Evolutionary conservation across 2,113 vertebrate species (phyloP).

Genomic region (Geococcyx californianus): DNA sequence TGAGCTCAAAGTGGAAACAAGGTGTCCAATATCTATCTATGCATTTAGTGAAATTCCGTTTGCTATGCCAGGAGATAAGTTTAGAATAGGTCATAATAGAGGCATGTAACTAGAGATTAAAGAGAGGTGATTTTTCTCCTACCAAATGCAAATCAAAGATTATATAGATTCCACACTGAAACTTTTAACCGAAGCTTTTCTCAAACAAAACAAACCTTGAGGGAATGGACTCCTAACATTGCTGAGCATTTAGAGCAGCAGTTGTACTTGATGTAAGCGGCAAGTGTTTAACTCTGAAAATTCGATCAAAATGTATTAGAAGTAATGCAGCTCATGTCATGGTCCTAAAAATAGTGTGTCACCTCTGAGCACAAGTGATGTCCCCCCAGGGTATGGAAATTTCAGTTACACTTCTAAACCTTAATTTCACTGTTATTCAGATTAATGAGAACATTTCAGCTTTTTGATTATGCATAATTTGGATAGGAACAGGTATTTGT

Average conservation of each 20-base stretch:
- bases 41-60: slow-evolving; percentile 67
- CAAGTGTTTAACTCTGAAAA: slow-evolving; percentile 13
- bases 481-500: background rate
- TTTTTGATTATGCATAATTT: background rate
- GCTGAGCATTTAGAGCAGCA: background rate
- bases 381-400: background rate
- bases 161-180: background rate
- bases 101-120: slow-evolving; percentile 60
- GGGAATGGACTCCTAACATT: background rate
- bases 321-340: slow-evolving; percentile 22
- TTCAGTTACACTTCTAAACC: background rate
- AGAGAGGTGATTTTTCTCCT: slow-evolving; percentile 57
- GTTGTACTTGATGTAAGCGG: background rate
- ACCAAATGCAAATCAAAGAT: background rate
- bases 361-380: slow-evolving; percentile 27
- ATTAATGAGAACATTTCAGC: background rate
- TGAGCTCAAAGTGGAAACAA: slow-evolving; percentile 72
- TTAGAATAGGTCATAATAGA: slow-evolving; percentile 68
- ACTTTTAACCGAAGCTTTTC: background rate
- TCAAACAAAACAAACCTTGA: background rate
- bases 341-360: slow-evolving; percentile 33
- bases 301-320: slow-evolving; percentile 17
- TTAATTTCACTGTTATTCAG: background rate
- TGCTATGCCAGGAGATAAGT: slow-evolving; percentile 69
- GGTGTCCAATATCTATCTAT: slow-evolving; percentile 73